Evolutionary conservation across 2,888 invertebrate genomes (phyloP).

Genomic region (Carpatolechia fugitivella): DNA sequence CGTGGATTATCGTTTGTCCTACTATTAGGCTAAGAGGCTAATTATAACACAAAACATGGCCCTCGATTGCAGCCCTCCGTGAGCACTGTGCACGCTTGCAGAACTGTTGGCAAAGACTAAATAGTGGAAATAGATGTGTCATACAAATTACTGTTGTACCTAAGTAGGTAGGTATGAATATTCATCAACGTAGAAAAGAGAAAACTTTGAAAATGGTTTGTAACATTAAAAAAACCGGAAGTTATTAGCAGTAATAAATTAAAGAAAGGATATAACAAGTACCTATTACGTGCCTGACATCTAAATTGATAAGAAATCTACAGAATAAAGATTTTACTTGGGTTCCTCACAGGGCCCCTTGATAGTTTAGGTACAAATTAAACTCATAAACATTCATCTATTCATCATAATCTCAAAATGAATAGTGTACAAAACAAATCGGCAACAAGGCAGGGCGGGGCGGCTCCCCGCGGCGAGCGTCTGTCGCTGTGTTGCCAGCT

Average conservation of each 20-base stretch:
- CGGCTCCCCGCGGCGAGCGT: constrained; percentile 70
- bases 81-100: constrained; percentile 53
- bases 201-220: too few relatives aligned
- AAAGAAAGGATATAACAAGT: too few relatives aligned
- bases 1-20: constrained; percentile 43
- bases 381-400: neutral
- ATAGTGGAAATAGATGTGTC: neutral
- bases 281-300: too few relatives aligned
- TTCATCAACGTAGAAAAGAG: too few relatives aligned
- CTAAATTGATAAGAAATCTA: too few relatives aligned
- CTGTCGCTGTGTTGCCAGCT: constrained; percentile 74
- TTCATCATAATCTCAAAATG: constrained; percentile 49
- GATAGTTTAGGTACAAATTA: neutral
- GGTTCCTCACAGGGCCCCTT: too few relatives aligned
- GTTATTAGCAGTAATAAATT: too few relatives aligned
- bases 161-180: too few relatives aligned
- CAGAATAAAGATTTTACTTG: too few relatives aligned
- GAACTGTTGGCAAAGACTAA: constrained; percentile 33
- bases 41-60: constrained; percentile 64
- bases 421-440: constrained; percentile 71
- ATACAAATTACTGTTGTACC: neutral
- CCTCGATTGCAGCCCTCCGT: constrained; percentile 41
- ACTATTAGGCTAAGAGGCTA: constrained; percentile 59
- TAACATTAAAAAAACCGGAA: too few relatives aligned
- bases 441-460: constrained; percentile 70